Evolutionary conservation across 2,113 vertebrate genomes (phyloP), one percentile per base, ranked within the genome.

Genomic region (Ciconia stormi): DNA sequence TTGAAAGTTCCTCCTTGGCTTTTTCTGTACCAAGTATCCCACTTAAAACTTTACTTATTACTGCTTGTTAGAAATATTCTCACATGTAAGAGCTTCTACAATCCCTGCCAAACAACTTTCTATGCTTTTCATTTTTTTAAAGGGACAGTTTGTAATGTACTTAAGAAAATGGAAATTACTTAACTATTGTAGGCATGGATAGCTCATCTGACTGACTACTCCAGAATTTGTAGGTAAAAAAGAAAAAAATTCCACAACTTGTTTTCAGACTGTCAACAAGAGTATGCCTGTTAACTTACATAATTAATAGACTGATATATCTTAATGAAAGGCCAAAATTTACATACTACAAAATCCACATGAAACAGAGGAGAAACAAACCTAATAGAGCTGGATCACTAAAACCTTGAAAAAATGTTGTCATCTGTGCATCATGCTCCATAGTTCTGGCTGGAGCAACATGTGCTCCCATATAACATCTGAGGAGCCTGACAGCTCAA

Each of bases 31-130:
- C 59, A 85, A 46, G 52, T 87, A 93, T 71, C 71, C 52, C 93
- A 93, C 82, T 97, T 97, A 82, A 86, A 95, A 87, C 27, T 95
- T 76, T 65, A 74, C 27, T 85, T 82, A 76, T 40, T 93, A 78
- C 32, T 86, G 71, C 76, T 84, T 89, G 49, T 72, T 90, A 92
- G 73, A 95, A 80, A 88, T 56, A 77, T 50, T 93, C 42, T 88
- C 53, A 71, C 26, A 49, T 73, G 22, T 25, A 87, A 90, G 63
- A 83, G 21, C 42, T 94, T 87, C 74, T 59, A 72, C 46, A 81
- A 47, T 70, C 58, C 73, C 53, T 62, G 52, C 38, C 78, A 92
- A 96, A 85, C 6, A 93, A 52, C 23, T 56, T 94, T 53, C n/a
- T 89, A n/a, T 53, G 86, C 30, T 92, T 88, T 87, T 50, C 1